Evolutionary conservation across 2,113 vertebrate genomes (phyloP).

Genomic region (Leptobrachium ailaonicum): DNA sequence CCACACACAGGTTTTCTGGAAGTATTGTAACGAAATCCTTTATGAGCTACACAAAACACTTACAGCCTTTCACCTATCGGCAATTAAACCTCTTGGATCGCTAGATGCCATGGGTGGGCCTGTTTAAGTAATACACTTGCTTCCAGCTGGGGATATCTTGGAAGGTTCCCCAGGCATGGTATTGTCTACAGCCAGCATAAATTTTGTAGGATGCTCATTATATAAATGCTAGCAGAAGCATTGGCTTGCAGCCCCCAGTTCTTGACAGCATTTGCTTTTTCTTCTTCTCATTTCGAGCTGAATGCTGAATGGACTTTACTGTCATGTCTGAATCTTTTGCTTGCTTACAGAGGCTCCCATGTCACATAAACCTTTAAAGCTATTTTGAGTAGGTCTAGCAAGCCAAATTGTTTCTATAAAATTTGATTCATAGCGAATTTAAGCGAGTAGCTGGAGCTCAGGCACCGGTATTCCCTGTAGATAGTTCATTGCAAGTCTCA

Average conservation of each 20-base stretch:
- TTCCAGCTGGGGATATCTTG: background rate
- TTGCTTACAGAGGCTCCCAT: too few relatives aligned
- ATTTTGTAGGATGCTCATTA: background rate
- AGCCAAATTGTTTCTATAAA: too few relatives aligned
- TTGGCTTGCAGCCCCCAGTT: background rate
- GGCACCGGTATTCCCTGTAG: background rate
- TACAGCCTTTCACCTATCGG: background rate
- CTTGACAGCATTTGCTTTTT: too few relatives aligned
- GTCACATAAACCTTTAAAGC: too few relatives aligned
- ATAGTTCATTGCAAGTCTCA: too few relatives aligned
- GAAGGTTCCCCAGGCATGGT: background rate
- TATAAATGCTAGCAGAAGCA: background rate
- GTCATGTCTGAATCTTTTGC: too few relatives aligned
- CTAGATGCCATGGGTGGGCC: background rate
- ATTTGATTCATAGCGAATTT: too few relatives aligned
- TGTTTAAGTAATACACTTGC: background rate
- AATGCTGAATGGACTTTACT: background rate
- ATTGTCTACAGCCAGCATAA: background rate
- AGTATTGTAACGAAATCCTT: background rate
- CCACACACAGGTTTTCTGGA: too few relatives aligned
- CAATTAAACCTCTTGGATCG: constrained; percentile 17
- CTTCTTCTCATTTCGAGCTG: background rate
- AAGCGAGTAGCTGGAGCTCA: background rate
- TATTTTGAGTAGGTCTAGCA: too few relatives aligned
- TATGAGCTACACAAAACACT: background rate